These are phyloP conservation scores for Dasysyrphus albostriatus DNA, from an alignment of 2,888 invertebrate genomes.

Conservation along the genomic window DNA sequence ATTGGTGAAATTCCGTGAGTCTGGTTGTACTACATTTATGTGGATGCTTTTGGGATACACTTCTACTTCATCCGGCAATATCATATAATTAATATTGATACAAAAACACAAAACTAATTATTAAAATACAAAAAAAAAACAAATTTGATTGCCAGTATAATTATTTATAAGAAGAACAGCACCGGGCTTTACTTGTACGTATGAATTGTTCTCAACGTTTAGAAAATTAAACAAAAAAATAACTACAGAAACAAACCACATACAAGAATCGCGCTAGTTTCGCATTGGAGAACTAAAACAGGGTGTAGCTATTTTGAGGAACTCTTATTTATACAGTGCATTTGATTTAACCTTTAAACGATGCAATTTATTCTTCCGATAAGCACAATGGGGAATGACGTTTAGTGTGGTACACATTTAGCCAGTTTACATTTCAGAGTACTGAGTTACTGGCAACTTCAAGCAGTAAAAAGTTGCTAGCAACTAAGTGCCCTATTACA, in stretches of 20 bases:
- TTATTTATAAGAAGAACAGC: constrained; percentile 14
- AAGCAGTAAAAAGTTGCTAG: too few species aligned
- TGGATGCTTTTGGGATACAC: background rate
- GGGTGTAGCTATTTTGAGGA: background rate
- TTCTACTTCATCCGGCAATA: constrained; percentile 4
- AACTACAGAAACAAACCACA: background rate
- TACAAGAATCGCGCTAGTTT: background rate
- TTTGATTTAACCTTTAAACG: too few species aligned
- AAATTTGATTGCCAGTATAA: background rate
- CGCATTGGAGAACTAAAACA: background rate
- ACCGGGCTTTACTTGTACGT: constrained; percentile 1
- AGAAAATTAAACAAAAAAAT: constrained; percentile 26
- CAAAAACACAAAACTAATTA: background rate
- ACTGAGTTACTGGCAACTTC: too few species aligned
- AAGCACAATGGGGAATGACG: too few species aligned
- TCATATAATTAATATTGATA: constrained; percentile 16
- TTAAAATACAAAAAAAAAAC: background rate
- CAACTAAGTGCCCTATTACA: too few species aligned
- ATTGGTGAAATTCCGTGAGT: background rate
- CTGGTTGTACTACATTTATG: background rate
- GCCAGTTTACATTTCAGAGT: too few species aligned
- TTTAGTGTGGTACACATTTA: too few species aligned
- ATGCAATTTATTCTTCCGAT: too few species aligned
- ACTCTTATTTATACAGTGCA: background rate
- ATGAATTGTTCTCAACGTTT: constrained; percentile 17